Percentiles rank a stretch among this genome's conserved stretches.
Evolutionary conservation across 2,113 vertebrate species (phyloP).

Genomic region (Capra hircus): DNA sequence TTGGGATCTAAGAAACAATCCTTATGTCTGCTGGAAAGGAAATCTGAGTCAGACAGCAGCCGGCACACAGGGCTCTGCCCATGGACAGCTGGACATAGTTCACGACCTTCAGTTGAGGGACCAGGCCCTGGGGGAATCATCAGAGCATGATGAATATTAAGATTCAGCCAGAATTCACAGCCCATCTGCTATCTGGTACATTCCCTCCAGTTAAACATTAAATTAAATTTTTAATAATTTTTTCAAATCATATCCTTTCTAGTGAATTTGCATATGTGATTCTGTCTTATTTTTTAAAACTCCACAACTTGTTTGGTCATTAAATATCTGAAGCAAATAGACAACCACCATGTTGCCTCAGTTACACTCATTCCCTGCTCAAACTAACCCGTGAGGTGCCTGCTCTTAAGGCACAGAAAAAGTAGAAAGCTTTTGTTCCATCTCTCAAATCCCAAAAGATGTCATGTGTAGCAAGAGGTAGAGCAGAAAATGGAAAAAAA

Average conservation of each 20-base stretch:
- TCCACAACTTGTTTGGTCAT: neutral
- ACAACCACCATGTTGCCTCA: neutral
- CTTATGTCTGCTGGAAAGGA: neutral
- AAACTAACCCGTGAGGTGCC: neutral
- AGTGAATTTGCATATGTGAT: neutral
- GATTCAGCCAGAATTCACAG: neutral
- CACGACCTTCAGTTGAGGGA: rapidly evolving
- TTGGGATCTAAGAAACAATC: neutral
- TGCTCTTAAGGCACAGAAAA: neutral
- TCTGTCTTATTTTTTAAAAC: neutral
- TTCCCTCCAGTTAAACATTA: neutral
- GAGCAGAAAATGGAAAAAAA: neutral
- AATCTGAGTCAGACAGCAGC: neutral
- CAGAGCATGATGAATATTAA: neutral
- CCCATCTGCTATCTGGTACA: neutral
- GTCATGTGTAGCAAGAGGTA: rapidly evolving
- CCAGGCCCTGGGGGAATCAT: neutral
- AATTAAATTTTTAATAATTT: neutral
- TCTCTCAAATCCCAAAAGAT: neutral
- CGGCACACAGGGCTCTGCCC: neutral
- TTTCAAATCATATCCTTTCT: neutral
- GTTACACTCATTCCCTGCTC: neutral
- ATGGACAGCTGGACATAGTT: neutral
- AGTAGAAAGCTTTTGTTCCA: neutral
- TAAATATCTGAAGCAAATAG: neutral